These are phyloP conservation scores for Leptopilina syphax DNA, from an alignment of 2,888 invertebrate species.

Conservation along the genomic window DNA sequence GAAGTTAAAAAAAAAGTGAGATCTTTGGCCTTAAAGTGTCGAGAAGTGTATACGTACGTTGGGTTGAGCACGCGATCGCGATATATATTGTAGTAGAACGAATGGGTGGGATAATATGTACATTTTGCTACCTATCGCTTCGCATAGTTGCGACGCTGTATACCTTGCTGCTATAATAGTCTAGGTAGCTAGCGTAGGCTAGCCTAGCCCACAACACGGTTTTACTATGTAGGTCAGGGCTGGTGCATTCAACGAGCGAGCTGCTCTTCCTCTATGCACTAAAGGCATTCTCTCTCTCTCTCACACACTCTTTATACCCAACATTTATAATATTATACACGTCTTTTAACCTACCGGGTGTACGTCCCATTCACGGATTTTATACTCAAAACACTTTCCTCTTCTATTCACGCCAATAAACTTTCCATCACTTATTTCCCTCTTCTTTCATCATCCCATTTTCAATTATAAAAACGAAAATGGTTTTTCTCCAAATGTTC, in stretches of 20 bases:
- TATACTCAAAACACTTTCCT: constrained; percentile 24
- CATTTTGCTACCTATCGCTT: constrained; percentile 49
- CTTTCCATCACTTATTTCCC: neutral
- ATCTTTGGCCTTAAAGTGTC: constrained; percentile 44
- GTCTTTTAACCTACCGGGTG: constrained; percentile 35
- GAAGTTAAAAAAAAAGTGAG: constrained; percentile 11
- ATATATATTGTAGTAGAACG: constrained; percentile 48
- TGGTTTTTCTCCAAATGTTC: too few relatives aligned
- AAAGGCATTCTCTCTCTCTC: neutral
- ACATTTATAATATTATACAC: neutral
- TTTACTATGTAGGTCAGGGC: constrained; percentile 77
- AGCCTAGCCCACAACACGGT: constrained; percentile 74
- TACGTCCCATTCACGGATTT: constrained; percentile 31
- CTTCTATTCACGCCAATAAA: neutral
- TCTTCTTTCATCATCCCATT: too few relatives aligned
- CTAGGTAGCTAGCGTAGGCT: constrained; percentile 67
- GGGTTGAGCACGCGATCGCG: constrained; percentile 52
- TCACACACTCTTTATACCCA: neutral
- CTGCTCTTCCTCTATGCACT: constrained; percentile 73
- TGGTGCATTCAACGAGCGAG: constrained; percentile 75
- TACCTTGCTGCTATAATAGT: constrained; percentile 59
- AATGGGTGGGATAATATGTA: constrained; percentile 50
- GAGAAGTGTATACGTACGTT: constrained; percentile 39
- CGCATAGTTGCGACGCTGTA: constrained; percentile 45
- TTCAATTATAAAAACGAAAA: too few relatives aligned